A percentile compares a stretch with the other conserved stretches of the same genome.
phyloP scores from a whole-genome alignment of 2,888 invertebrate genomes.

The Deilephila porcellus region DNA sequence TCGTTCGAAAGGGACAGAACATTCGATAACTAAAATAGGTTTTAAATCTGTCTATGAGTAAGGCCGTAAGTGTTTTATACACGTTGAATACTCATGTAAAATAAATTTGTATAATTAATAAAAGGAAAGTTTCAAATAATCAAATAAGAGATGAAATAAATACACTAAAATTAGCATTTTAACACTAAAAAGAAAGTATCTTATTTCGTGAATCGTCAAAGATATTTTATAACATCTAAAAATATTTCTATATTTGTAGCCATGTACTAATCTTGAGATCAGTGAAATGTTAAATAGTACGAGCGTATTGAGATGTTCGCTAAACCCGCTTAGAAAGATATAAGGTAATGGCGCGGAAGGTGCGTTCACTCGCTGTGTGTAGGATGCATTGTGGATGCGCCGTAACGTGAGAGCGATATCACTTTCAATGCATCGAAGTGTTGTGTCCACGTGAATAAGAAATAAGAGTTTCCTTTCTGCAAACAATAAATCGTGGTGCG shows the following conservation, averaged over 20 bases:
- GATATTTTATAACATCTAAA: neutral
- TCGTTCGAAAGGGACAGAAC: no score
- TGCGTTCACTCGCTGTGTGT: neutral
- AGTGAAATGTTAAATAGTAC: no score
- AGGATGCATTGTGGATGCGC: neutral
- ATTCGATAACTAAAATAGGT: no score
- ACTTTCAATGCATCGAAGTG: conserved; percentile 54
- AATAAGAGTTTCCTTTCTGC: conserved; percentile 71
- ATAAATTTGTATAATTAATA: neutral
- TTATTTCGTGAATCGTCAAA: neutral
- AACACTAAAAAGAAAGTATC: neutral
- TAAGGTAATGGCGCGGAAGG: neutral
- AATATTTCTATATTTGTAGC: no score
- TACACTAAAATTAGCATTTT: neutral
- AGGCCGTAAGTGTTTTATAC: neutral
- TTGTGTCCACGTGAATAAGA: conserved; percentile 63
- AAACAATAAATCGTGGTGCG: conserved; percentile 63
- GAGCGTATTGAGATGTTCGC: no score
- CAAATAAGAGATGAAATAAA: neutral
- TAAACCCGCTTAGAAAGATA: neutral
- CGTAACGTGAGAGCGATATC: conserved; percentile 49
- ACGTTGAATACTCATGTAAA: neutral
- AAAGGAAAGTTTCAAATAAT: neutral
- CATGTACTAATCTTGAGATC: no score
- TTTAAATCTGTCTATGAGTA: no score